Evolutionary conservation across 2,888 invertebrate species (phyloP).

Genomic region (Elysia crispata): DNA sequence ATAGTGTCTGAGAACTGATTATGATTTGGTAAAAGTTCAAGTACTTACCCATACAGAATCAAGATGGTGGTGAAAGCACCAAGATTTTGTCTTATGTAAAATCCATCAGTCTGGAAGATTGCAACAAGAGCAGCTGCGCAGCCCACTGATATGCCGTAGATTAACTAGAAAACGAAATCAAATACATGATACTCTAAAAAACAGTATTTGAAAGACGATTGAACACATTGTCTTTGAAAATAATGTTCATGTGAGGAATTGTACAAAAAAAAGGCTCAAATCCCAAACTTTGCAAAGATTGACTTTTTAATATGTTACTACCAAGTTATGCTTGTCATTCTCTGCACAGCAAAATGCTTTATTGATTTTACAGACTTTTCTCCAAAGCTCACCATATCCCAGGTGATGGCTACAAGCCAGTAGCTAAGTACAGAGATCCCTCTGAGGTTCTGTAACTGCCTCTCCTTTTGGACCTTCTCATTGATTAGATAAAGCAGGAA

Average conservation of each 20-base stretch:
- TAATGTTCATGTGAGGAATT: too few species aligned
- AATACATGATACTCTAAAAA: too few species aligned
- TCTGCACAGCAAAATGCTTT: too few species aligned
- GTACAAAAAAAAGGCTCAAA: too few species aligned
- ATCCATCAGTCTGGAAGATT: constrained; percentile 73
- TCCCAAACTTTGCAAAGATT: too few species aligned
- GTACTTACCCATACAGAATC: constrained; percentile 75
- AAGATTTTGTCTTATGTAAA: constrained; percentile 74
- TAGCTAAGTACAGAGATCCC: constrained; percentile 74
- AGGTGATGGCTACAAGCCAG: constrained; percentile 71
- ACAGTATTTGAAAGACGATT: too few species aligned
- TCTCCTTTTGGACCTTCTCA: constrained; percentile 75
- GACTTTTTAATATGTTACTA: too few species aligned
- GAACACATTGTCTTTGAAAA: too few species aligned
- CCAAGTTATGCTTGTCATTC: too few species aligned
- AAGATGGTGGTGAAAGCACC: constrained; percentile 71
- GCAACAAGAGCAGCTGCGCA: constrained; percentile 69
- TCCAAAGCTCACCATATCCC: constrained; percentile 69
- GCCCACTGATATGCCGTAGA: constrained; percentile 68
- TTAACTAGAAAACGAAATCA: constrained; percentile 58
- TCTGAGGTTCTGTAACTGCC: constrained; percentile 75
- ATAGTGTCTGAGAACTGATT: too few species aligned
- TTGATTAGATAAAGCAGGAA: constrained; percentile 75
- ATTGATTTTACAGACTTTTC: too few species aligned
- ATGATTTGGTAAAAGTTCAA: not conserved